These are phyloP conservation scores for Micronycteris hirsuta DNA, from an alignment of 2,113 vertebrate species.

Conservation along the genomic window DNA sequence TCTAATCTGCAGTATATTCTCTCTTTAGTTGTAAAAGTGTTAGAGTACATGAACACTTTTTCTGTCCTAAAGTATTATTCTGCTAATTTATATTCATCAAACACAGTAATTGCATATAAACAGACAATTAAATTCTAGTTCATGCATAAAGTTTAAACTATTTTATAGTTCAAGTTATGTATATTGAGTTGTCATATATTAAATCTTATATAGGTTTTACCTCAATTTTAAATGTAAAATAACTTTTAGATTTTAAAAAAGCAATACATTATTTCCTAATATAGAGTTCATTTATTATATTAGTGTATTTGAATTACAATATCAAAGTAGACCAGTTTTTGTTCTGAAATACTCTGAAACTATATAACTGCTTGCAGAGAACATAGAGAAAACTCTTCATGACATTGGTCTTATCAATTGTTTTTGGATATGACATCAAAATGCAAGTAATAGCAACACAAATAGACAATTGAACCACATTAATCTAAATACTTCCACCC, in stretches of 20 bases:
- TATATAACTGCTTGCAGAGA: not conserved
- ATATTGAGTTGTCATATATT: not conserved
- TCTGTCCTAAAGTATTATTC: not conserved
- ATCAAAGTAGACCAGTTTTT: not conserved
- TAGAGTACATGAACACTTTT: not conserved
- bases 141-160: not conserved
- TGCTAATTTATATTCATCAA: not conserved
- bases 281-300: not conserved
- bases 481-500: not conserved
- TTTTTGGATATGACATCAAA: not conserved
- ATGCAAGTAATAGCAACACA: not conserved
- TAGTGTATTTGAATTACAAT: not conserved
- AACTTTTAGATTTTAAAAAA: not conserved
- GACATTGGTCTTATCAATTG: not conserved
- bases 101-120: not conserved
- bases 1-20: constrained; percentile 21
- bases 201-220: not conserved
- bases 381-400: not conserved
- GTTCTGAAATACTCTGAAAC: not conserved
- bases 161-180: not conserved
- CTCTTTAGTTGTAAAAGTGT: constrained; percentile 47
- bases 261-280: not conserved
- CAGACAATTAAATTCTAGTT: not conserved
- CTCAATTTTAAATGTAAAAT: not conserved
- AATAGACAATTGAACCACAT: not conserved